phyloP scores from a whole-genome alignment of 2,888 invertebrate species.

The Ennomos fuscantarius region DNA sequence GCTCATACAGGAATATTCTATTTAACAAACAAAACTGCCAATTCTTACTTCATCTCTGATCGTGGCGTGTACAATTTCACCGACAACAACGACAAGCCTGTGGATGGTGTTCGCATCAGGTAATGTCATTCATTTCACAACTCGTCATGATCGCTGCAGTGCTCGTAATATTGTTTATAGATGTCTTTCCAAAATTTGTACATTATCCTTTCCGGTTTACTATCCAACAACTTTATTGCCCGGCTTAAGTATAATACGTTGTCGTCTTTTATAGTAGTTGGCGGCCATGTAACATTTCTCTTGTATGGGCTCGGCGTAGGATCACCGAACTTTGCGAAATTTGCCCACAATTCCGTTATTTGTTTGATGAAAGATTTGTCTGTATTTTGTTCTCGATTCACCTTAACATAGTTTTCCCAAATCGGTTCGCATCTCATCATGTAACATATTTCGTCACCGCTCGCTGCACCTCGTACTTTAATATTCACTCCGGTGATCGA shows the following conservation, averaged over 20 bases:
- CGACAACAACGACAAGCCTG: slow-evolving; percentile 76
- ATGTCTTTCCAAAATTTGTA: slow-evolving; percentile 69
- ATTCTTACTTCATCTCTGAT: slow-evolving; percentile 68
- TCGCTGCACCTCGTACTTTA: slow-evolving; percentile 72
- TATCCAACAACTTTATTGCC: slow-evolving; percentile 49
- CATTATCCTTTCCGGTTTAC: slow-evolving; percentile 57
- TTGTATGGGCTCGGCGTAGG: slow-evolving; percentile 57
- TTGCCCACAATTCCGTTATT: slow-evolving; percentile 75
- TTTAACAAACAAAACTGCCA: slow-evolving; percentile 66
- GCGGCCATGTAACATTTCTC: slow-evolving; percentile 60
- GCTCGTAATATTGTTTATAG: slow-evolving; percentile 61
- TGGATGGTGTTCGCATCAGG: slow-evolving; percentile 71
- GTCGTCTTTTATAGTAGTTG: slow-evolving; percentile 54
- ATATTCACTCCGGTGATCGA: slow-evolving; percentile 52
- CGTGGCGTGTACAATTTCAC: slow-evolving; percentile 61
- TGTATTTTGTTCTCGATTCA: slow-evolving; percentile 48
- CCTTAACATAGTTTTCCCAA: slow-evolving; percentile 62
- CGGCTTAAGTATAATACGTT: slow-evolving; percentile 61
- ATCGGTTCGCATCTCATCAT: slow-evolving; percentile 75
- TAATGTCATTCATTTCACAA: slow-evolving; percentile 53
- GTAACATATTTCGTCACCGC: slow-evolving; percentile 80
- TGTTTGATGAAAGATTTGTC: slow-evolving; percentile 69
- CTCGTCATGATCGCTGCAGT: slow-evolving; percentile 63
- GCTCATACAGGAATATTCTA: slow-evolving; percentile 54
- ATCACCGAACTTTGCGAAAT: slow-evolving; percentile 76